phyloP scores from a whole-genome alignment of 2,888 invertebrate genomes.

The Clepsis dumicolana region DNA sequence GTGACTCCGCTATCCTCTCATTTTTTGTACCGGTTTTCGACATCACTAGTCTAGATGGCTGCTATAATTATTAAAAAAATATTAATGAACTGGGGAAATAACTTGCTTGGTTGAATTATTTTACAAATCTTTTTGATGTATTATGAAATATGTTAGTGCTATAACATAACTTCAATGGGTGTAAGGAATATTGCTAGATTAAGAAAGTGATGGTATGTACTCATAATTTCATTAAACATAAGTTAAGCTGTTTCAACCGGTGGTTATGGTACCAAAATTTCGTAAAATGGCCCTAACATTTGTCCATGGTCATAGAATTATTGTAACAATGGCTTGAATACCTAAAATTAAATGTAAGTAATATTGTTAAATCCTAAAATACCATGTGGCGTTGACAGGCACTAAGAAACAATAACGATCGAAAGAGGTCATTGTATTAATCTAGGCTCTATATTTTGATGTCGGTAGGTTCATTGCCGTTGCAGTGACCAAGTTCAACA shows the following conservation, averaged over 20 bases:
- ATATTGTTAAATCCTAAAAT: constrained; percentile 36
- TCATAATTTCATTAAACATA: constrained; percentile 46
- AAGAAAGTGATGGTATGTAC: constrained; percentile 71
- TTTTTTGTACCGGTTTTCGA: constrained; percentile 23
- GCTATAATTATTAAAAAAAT: constrained; percentile 51
- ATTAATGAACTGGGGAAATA: constrained; percentile 59
- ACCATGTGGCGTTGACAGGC: constrained; percentile 74
- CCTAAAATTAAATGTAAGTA: constrained; percentile 22
- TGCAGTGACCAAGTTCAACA: constrained; percentile 53
- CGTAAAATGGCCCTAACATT: constrained; percentile 20
- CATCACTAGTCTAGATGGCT: constrained; percentile 36
- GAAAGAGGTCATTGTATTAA: constrained; percentile 72
- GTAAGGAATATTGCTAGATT: constrained; percentile 49
- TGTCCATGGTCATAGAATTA: constrained; percentile 9
- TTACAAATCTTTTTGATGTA: constrained; percentile 58
- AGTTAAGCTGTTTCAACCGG: constrained; percentile 59
- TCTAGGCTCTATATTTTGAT: constrained; percentile 43
- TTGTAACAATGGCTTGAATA: constrained; percentile 9
- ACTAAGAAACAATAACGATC: constrained; percentile 60
- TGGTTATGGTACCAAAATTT: constrained; percentile 58
- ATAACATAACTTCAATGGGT: constrained; percentile 50
- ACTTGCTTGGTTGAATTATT: constrained; percentile 52
- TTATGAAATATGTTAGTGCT: constrained; percentile 50
- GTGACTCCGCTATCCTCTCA: background rate
- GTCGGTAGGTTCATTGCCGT: constrained; percentile 67